Base-by-base conservation (phyloP, 2,797 vertebrate species). In the Syngnathus rostellatus region DNA sequence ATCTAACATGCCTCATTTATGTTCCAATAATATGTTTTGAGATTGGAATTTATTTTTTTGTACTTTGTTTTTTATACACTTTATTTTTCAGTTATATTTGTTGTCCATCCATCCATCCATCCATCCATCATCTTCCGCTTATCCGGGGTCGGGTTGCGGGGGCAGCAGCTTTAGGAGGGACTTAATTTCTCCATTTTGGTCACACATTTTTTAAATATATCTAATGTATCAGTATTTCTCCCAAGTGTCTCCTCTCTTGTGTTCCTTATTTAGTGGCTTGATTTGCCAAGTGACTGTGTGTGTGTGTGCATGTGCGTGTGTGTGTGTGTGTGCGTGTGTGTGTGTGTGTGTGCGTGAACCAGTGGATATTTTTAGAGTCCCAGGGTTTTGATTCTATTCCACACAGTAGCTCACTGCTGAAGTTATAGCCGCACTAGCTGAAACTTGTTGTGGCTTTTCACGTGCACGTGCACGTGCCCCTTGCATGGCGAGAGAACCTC, bases 351-450 rank as follows among this genome's bases (percentile, higher is more conserved):
- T 31, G 66, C 81, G 81, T 82, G 72, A 64, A 73, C 46, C 48
- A 45, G 66, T 50, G 61, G 64, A 59, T 86, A 84, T 86, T 77
- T 87, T 82, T 82, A 81, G 78, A 77, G 72, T 71, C 50, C 46
- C 68, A 71, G 51, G 66, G 50, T 72, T 38, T 46, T 63, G 16
- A 4, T 66, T 77, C 62, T 65, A 67, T 23, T 21, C 67, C 66
- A 68, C 65, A 41, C 62, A 68, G 62, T 21, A 75, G 67, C 71
- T 76, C 69, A 74, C 65, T 65, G 51, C 64, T 72, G 46, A 74
- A 60, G 54, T 68, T 67, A 65, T 64, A 65, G 61, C 40, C 45
- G 43, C 12, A 67, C 37, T 55, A 40, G 67, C 46, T 67, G 17
- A 60, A 41, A n/a, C 66, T 66, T 69, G 68, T 69, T 76, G 57